Evolutionary conservation across 1,140 invertebrate genomes (phyloP).

Genomic region (Nephila pilipes): DNA sequence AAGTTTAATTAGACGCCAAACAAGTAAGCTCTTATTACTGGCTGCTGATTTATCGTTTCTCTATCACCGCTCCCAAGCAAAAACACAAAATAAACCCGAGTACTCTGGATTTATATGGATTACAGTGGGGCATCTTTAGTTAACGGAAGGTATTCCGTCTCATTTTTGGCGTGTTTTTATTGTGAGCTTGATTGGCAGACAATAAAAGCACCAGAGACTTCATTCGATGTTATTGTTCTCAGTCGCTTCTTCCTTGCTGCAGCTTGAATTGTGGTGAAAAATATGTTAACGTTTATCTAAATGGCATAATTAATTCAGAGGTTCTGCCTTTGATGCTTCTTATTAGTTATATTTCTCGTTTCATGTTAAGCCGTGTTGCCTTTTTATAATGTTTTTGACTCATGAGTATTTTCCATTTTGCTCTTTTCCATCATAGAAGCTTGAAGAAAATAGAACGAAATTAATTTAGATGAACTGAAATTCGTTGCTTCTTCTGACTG

Average conservation of each 20-base stretch:
- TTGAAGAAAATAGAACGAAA: neutral
- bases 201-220: too few species aligned
- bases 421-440: neutral
- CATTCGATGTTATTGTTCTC: too few species aligned
- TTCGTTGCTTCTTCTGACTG: neutral
- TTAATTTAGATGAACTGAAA: neutral
- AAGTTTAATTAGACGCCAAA: too few species aligned
- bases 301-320: slow-evolving; percentile 50
- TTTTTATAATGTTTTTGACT: neutral
- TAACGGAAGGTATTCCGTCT: too few species aligned
- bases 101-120: too few species aligned
- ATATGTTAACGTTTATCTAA: slow-evolving; percentile 40
- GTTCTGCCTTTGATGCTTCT: slow-evolving; percentile 39
- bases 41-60: too few species aligned
- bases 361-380: neutral
- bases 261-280: neutral
- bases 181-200: too few species aligned
- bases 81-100: too few species aligned
- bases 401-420: neutral
- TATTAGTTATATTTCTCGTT: slow-evolving; percentile 33
- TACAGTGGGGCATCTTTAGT: too few species aligned
- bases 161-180: too few species aligned
- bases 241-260: neutral
- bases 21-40: too few species aligned
- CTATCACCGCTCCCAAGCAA: too few species aligned